phyloP scores from a whole-genome alignment of 2,113 vertebrate genomes.

The Micronisus gabar region DNA sequence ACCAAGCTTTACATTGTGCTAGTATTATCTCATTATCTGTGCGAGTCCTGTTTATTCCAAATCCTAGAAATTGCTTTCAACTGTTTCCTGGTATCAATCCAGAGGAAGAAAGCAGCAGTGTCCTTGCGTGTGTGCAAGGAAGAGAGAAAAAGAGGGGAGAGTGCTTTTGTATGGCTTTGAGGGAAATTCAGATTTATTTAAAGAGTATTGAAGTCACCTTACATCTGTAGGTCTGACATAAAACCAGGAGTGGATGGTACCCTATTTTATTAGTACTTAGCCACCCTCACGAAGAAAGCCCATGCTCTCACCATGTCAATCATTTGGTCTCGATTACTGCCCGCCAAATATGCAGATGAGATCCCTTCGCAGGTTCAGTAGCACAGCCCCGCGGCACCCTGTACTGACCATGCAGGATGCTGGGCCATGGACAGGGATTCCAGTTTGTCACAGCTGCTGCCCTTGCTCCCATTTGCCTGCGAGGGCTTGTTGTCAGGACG shows the following conservation, averaged over 20 bases:
- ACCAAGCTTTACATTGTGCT: not conserved
- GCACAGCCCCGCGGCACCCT: fast-evolving
- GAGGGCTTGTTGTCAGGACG: not conserved
- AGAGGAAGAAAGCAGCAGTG: not conserved
- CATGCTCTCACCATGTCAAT: fast-evolving
- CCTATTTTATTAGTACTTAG: not conserved
- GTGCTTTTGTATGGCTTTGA: not conserved
- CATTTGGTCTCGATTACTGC: not conserved
- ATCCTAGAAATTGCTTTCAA: not conserved
- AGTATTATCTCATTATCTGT: not conserved
- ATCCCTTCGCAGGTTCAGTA: fast-evolving
- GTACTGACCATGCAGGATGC: not conserved
- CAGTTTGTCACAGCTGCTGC: not conserved
- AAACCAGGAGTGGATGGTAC: not conserved
- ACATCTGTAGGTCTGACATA: not conserved
- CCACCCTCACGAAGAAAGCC: not conserved
- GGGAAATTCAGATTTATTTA: not conserved
- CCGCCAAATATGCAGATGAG: not conserved
- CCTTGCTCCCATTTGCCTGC: not conserved
- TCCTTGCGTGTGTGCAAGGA: not conserved
- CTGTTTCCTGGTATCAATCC: not conserved
- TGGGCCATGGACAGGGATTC: fast-evolving
- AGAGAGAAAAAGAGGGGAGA: not conserved
- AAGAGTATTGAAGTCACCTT: not conserved
- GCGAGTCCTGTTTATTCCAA: not conserved